Evolutionary conservation across 2,888 invertebrate species (phyloP).

Genomic region (Anoncus sp.): DNA sequence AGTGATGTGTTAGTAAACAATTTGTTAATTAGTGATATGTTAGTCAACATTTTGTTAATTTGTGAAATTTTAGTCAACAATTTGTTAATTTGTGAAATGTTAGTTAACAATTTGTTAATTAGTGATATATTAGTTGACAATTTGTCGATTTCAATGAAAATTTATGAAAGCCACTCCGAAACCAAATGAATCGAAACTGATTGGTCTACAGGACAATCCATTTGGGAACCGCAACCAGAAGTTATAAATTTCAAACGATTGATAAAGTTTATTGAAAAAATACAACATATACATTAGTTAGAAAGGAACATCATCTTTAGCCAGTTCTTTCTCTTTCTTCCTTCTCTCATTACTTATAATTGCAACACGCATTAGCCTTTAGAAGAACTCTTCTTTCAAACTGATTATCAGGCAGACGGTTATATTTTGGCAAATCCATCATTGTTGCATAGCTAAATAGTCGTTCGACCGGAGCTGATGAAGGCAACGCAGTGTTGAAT

Average conservation of each 20-base stretch:
- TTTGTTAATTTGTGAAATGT: too few relatives aligned
- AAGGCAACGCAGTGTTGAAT: slow-evolving; percentile 42
- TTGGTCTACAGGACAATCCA: slow-evolving; percentile 9
- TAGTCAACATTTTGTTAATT: too few relatives aligned
- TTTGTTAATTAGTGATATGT: too few relatives aligned
- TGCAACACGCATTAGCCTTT: slow-evolving; percentile 28
- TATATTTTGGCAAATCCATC: slow-evolving; percentile 45
- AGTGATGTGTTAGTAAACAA: too few relatives aligned
- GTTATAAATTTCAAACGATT: slow-evolving; percentile 9
- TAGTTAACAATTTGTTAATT: too few relatives aligned
- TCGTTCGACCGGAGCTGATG: slow-evolving; percentile 39
- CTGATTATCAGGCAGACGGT: slow-evolving; percentile 43
- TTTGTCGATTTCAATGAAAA: too few relatives aligned
- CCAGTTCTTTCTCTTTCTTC: neutral
- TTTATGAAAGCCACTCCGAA: neutral
- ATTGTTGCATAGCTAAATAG: slow-evolving; percentile 35
- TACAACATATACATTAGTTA: neutral
- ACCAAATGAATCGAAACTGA: slow-evolving; percentile 3
- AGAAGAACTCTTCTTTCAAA: slow-evolving; percentile 43
- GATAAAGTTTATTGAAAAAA: neutral
- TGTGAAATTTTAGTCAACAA: too few relatives aligned
- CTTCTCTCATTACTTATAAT: slow-evolving; percentile 5
- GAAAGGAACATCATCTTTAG: neutral
- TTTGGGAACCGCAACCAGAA: neutral
- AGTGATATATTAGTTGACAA: too few relatives aligned